A percentile compares a stretch with the other conserved stretches of the same genome.
phyloP scores from a whole-genome alignment of 1,140 invertebrate genomes.

The Heterodera schachtii region DNA sequence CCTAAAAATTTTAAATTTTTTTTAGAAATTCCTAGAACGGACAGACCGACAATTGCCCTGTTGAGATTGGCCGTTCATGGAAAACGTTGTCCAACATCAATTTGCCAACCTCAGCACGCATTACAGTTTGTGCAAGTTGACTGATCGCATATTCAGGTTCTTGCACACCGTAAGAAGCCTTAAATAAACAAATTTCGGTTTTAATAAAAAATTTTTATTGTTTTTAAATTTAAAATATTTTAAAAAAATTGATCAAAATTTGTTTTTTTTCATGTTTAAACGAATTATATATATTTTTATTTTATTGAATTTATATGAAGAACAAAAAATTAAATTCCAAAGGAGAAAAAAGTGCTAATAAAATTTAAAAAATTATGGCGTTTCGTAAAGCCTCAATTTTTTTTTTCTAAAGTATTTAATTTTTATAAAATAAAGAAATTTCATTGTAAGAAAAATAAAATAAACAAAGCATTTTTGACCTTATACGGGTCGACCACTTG shows the following conservation, averaged over 20 bases:
- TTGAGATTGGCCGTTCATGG: slow-evolving; percentile 91
- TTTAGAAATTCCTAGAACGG: not conserved
- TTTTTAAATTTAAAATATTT: too few relatives aligned
- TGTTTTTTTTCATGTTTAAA: too few relatives aligned
- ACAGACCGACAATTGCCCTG: slow-evolving; percentile 80
- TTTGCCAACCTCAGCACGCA: slow-evolving; percentile 95
- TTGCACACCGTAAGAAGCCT: slow-evolving; percentile 94
- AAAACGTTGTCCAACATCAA: slow-evolving; percentile 94
- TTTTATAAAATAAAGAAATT: not conserved
- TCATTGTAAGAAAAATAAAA: not conserved
- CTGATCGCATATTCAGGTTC: slow-evolving; percentile 98
- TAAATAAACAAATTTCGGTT: too few relatives aligned
- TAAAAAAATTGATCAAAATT: too few relatives aligned
- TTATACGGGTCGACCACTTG: slow-evolving; percentile 89
- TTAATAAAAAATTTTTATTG: too few relatives aligned
- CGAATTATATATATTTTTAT: too few relatives aligned
- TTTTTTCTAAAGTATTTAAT: too few relatives aligned
- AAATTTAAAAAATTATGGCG: too few relatives aligned
- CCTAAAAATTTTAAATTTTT: slow-evolving; percentile 69
- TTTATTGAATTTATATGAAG: too few relatives aligned
- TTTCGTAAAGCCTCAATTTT: too few relatives aligned
- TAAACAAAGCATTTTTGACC: slow-evolving; percentile 53
- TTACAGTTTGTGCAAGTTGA: slow-evolving; percentile 95
- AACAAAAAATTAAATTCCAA: too few relatives aligned
- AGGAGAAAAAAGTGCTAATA: too few relatives aligned